These are phyloP conservation scores for Pelecanus crispus DNA, from an alignment of 2,113 vertebrate genomes.

Conservation along the genomic window DNA sequence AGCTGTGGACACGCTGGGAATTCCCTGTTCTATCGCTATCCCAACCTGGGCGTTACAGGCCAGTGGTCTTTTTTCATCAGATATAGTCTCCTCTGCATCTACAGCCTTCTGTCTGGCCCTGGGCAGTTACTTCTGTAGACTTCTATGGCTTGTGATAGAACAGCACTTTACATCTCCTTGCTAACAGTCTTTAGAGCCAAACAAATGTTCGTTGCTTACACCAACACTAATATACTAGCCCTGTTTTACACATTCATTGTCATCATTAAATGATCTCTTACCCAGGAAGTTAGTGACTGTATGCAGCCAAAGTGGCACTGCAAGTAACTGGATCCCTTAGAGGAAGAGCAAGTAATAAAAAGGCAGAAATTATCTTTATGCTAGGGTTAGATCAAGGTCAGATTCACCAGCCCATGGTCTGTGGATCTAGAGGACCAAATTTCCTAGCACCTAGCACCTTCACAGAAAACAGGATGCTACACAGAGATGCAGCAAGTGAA, in stretches of 20 bases:
- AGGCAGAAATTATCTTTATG: background rate
- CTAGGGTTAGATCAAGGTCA: background rate
- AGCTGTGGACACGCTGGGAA: background rate
- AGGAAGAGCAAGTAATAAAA: background rate
- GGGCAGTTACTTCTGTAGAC: background rate
- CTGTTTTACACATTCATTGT: background rate
- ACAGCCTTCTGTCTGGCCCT: background rate
- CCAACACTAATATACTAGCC: background rate
- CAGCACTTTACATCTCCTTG: background rate
- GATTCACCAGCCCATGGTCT: background rate
- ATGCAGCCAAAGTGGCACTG: background rate
- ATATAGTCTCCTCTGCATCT: background rate
- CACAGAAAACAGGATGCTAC: background rate
- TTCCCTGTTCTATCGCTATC: background rate
- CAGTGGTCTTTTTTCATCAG: background rate
- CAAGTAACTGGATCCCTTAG: background rate
- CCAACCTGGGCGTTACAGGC: background rate
- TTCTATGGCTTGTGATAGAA: background rate
- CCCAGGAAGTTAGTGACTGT: background rate
- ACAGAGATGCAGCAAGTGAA: background rate
- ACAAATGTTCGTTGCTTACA: background rate
- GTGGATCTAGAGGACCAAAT: background rate
- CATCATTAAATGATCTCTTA: background rate
- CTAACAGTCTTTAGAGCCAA: background rate
- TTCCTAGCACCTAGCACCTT: background rate